Evolutionary conservation across 2,797 vertebrate genomes (phyloP), one percentile per base, ranked within the genome.

Genomic region (Florisuga fusca): DNA sequence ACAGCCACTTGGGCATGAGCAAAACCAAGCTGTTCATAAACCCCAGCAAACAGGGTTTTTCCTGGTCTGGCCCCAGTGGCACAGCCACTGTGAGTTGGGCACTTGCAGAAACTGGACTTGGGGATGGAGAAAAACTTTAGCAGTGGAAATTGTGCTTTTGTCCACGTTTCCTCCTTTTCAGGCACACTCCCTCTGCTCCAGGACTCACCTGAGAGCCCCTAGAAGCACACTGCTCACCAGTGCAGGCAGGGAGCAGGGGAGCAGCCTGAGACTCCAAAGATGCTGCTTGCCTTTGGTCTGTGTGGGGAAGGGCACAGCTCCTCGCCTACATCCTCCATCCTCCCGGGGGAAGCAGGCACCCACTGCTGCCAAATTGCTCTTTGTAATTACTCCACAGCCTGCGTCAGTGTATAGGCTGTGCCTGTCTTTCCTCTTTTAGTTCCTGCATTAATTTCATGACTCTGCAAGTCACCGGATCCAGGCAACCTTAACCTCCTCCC

Each of bases 261-360:
- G 12, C 18, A 14, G 43, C 33, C 18, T 80, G 2, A 0, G 23
- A 14, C 19, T 27, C 17, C 15, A 10, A 16, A 53, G 19, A 18
- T 41, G 64, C 43, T 1, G 0, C 43, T 79, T 2, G 0, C 29
- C 53, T 50, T 58, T 14, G 34, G 43, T 68, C 43, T n/a, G 41
- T 3, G 2, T 1, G 1, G 36, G 45, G 54, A 58, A 48, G 3
- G 7, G 45, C 63, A 33, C 77, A 58, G 63, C 29, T 68, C 45
- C 45, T 33, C 12, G 53, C 21, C 33, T 38, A 13, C 3, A 0
- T 58, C 34, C 23, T 29, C 1, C 3, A 0, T 58, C 34, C 23
- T 29, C 1, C 1, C 22, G 4, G 63, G 51, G 26, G 9, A 31
- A 36, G 46, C 10, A 8, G 62, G 43, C 22, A 48, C 33, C 43